A percentile compares a stretch with the other conserved stretches of the same genome.
phyloP scores from a whole-genome alignment of 2,888 invertebrate genomes.

The Cistogaster globosa region DNA sequence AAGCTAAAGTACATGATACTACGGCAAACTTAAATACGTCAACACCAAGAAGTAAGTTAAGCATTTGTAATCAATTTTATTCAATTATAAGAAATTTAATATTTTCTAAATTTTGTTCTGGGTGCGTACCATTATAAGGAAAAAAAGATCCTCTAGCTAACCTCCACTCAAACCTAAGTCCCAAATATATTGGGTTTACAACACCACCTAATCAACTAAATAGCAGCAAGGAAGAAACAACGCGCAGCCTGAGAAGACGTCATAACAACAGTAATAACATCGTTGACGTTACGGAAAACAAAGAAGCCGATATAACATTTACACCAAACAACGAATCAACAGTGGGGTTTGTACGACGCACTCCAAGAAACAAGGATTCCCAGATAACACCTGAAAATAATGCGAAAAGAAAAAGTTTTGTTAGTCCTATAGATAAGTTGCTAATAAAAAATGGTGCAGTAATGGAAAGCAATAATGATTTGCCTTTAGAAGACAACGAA shows the following conservation, averaged over 20 bases:
- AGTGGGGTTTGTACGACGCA: constrained; percentile 69
- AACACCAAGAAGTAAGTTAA: constrained; percentile 74
- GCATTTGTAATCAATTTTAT: constrained; percentile 25
- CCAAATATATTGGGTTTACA: constrained; percentile 80
- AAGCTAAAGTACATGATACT: constrained; percentile 28
- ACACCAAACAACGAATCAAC: constrained; percentile 54
- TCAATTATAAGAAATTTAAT: neutral
- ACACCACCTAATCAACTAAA: constrained; percentile 72
- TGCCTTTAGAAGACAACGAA: constrained; percentile 63
- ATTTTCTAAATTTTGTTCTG: constrained; percentile 13
- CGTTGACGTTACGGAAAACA: constrained; percentile 29
- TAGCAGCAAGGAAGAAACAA: constrained; percentile 72
- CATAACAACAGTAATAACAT: constrained; percentile 47
- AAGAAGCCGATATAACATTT: constrained; percentile 46
- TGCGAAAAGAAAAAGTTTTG: constrained; percentile 72
- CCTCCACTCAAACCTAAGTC: constrained; percentile 79
- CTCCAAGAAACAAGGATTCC: constrained; percentile 43
- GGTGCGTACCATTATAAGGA: constrained; percentile 63
- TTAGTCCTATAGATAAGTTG: constrained; percentile 81
- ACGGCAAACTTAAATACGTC: constrained; percentile 65
- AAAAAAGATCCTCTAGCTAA: constrained; percentile 77
- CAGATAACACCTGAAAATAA: constrained; percentile 55
- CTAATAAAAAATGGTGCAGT: constrained; percentile 79
- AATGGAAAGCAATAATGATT: constrained; percentile 72
- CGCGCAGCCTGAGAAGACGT: constrained; percentile 74